Percentiles rank a stretch among this genome's conserved stretches.
phyloP scores from a whole-genome alignment of 1,140 invertebrate species.

The Bombus waltoni region DNA sequence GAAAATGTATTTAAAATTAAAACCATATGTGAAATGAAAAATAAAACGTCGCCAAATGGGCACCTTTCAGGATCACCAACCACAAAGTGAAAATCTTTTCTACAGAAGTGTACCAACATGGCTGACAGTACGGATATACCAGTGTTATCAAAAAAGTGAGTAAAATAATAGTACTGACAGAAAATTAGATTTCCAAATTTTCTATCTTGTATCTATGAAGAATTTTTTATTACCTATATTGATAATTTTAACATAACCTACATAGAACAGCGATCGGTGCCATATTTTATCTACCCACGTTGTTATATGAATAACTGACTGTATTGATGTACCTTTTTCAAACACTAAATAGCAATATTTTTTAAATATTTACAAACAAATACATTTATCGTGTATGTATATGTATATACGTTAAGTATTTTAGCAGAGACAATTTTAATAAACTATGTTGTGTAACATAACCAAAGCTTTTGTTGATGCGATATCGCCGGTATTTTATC shows the following conservation, averaged over 20 bases:
- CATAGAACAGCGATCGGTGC: not conserved
- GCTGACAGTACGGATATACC: slow-evolving; percentile 83
- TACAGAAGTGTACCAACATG: slow-evolving; percentile 78
- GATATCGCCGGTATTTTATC: slow-evolving; percentile 53
- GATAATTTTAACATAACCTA: slow-evolving; percentile 23
- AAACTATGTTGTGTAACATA: slow-evolving; percentile 72
- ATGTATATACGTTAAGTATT: not conserved
- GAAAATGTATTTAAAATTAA: not conserved
- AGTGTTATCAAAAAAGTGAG: slow-evolving; percentile 89
- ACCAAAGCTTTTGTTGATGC: slow-evolving; percentile 63
- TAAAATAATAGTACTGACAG: slow-evolving; percentile 69
- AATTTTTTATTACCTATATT: not conserved
- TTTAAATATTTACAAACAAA: not conserved
- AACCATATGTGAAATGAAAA: not conserved
- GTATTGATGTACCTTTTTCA: not conserved
- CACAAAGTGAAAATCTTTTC: slow-evolving; percentile 20
- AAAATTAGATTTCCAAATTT: slow-evolving; percentile 60
- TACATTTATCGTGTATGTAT: slow-evolving; percentile 4
- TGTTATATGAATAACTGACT: slow-evolving; percentile 5
- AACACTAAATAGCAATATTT: slow-evolving; percentile 26
- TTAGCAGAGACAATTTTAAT: not conserved
- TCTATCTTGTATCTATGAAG: not conserved
- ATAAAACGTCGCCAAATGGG: not conserved
- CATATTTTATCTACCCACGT: slow-evolving; percentile 3
- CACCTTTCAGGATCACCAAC: slow-evolving; percentile 49